A percentile compares a stretch with the other conserved stretches of the same genome.
Conservation (phyloP, 1,140 invertebrate genomes). For the Brachionus paranguensis region DNA sequence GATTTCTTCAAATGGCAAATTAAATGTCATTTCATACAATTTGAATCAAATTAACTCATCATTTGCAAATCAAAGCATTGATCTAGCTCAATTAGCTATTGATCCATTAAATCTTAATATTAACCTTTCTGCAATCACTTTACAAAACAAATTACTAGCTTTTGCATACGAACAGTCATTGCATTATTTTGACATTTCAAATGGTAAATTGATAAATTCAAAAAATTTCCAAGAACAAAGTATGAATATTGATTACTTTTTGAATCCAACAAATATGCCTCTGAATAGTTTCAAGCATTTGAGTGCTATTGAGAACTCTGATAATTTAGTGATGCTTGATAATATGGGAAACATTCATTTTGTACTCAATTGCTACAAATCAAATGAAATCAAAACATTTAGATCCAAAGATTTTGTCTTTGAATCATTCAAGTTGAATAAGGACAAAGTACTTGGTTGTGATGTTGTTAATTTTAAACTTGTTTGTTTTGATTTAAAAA, state of each 20-base stretch:
- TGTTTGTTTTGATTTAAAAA: not conserved
- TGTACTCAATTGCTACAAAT: not conserved
- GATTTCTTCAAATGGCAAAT: not conserved
- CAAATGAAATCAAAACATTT: not conserved
- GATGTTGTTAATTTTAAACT: not conserved
- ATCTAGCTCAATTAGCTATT: not conserved
- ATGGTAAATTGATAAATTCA: not conserved
- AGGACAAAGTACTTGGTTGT: not conserved
- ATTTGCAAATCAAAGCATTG: not conserved
- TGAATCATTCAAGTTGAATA: not conserved
- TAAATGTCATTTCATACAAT: not conserved
- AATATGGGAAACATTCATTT: not conserved
- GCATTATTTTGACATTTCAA: not conserved
- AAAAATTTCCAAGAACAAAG: not conserved
- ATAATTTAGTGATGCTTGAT: not conserved
- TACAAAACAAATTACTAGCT: not conserved
- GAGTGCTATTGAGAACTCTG: not conserved
- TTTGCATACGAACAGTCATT: not conserved
- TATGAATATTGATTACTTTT: not conserved
- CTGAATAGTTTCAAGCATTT: not conserved
- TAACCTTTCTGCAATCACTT: not conserved
- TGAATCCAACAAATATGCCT: slow-evolving; percentile 2
- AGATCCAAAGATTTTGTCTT: not conserved
- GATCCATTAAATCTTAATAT: not conserved
- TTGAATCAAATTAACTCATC: not conserved